These are phyloP conservation scores for Bothrops jararaca DNA, from an alignment of 2,113 vertebrate species.

Conservation along the genomic window DNA sequence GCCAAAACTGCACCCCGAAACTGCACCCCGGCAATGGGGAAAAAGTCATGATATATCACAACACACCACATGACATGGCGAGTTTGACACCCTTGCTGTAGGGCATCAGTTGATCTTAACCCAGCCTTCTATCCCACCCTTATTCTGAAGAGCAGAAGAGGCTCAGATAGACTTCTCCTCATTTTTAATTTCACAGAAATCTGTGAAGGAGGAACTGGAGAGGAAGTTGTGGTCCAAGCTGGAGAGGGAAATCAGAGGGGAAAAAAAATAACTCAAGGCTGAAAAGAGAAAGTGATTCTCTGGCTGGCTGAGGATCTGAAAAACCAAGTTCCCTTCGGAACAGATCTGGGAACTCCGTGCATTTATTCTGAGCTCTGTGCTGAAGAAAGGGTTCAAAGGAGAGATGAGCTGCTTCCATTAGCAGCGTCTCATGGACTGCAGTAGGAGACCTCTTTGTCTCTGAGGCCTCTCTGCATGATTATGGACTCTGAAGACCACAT, in stretches of 20 bases:
- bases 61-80: too few species aligned
- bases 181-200: background rate
- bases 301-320: background rate
- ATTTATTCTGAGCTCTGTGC: background rate
- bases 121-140: background rate
- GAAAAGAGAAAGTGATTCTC: background rate
- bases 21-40: too few species aligned
- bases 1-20: too few species aligned
- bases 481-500: background rate
- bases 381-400: background rate
- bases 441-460: background rate
- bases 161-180: background rate
- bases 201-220: background rate
- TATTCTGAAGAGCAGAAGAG: background rate
- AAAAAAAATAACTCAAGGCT: background rate
- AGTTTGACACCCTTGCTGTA: background rate
- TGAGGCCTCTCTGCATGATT: background rate
- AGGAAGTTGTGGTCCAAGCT: background rate
- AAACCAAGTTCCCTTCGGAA: background rate
- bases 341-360: background rate
- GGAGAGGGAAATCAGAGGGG: background rate
- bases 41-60: too few species aligned
- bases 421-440: background rate
- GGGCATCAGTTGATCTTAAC: background rate
- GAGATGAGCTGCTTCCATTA: background rate